A percentile compares a stretch with the other conserved stretches of the same genome.
phyloP scores from a whole-genome alignment of 2,888 invertebrate genomes.

The Liopterus haemorrhoidalis region DNA sequence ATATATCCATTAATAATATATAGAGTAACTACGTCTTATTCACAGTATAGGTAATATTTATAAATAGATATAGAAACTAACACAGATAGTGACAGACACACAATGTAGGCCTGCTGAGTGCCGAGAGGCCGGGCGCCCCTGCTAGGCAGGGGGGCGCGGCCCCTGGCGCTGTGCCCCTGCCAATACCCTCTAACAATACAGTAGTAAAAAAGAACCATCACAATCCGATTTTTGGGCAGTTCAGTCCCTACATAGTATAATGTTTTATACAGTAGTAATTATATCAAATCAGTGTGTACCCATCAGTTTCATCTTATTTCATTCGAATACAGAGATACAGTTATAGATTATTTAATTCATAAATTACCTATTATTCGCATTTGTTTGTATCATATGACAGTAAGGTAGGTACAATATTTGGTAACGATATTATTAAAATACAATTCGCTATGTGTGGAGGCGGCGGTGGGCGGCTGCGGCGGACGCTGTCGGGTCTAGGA shows the following conservation, averaged over 20 bases:
- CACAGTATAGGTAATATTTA: slow-evolving; percentile 38
- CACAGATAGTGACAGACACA: slow-evolving; percentile 46
- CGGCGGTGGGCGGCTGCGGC: no score
- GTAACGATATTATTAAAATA: no score
- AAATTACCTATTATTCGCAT: no score
- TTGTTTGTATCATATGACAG: no score
- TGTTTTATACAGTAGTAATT: no score
- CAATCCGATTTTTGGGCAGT: slow-evolving; percentile 41
- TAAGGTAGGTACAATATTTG: no score
- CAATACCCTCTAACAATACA: slow-evolving; percentile 28
- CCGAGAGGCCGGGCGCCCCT: slow-evolving; percentile 16
- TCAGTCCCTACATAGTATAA: slow-evolving; percentile 42
- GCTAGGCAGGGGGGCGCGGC: slow-evolving; percentile 9
- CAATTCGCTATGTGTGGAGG: no score
- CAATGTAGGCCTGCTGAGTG: slow-evolving; percentile 42
- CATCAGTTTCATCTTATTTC: slow-evolving; percentile 11
- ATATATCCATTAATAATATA: slow-evolving; percentile 51
- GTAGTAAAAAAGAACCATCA: slow-evolving; percentile 46
- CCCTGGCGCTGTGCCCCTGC: slow-evolving; percentile 20
- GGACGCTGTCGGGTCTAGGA: no score
- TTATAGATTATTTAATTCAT: no score
- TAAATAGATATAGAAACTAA: slow-evolving; percentile 45
- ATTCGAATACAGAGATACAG: no score
- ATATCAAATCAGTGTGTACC: slow-evolving; percentile 26
- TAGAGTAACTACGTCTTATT: slow-evolving; percentile 42